Evolutionary conservation across 2,888 invertebrate genomes (phyloP).

Genomic region (Alentia gelatinosa): DNA sequence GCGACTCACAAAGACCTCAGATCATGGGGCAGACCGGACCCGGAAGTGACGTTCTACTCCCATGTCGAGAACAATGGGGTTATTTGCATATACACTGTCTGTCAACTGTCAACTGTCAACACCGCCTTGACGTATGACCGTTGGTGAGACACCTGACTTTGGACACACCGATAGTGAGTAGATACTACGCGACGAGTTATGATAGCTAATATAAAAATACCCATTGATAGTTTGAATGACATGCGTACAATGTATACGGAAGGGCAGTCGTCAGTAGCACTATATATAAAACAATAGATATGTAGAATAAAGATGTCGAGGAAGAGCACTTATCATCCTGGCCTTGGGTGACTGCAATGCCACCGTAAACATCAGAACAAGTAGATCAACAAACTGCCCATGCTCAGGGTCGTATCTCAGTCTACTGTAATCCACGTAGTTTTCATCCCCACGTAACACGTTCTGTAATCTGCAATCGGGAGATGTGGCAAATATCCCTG

Average conservation of each 20-base stretch:
- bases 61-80: slow-evolving; percentile 15
- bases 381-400: neutral
- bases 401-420: neutral
- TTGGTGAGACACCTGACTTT: slow-evolving; percentile 29
- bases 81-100: slow-evolving; percentile 47
- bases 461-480: neutral
- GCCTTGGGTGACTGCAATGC: neutral
- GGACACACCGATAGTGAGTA: neutral
- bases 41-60: neutral
- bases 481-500: neutral
- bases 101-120: slow-evolving; percentile 40
- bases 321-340: slow-evolving; percentile 28
- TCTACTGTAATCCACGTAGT: neutral
- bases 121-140: neutral
- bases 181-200: slow-evolving; percentile 7
- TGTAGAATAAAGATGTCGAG: slow-evolving; percentile 12
- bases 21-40: neutral
- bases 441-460: neutral
- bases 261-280: neutral
- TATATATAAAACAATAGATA: slow-evolving; percentile 39
- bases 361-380: neutral
- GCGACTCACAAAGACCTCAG: neutral
- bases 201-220: slow-evolving; percentile 23
- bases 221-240: neutral
- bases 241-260: neutral